Base-by-base conservation (phyloP, 2,888 invertebrate genomes). In the Cistogaster globosa region DNA sequence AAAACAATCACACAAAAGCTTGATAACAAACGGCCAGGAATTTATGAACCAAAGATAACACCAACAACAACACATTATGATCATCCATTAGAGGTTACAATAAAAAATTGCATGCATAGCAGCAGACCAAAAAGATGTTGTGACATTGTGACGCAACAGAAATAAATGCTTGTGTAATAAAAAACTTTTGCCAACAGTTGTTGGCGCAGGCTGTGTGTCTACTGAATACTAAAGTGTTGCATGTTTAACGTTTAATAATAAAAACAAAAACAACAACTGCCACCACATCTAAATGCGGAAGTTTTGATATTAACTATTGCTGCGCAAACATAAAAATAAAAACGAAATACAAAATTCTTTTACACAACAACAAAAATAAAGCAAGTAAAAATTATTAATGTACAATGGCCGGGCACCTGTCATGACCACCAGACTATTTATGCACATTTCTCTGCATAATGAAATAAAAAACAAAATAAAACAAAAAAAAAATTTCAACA, bases 401-500 rank as follows among this genome's bases (percentile, higher is more conserved):
- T 48, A 80, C 42, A 72, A 78, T 68, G 69, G 69, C 65, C 81
- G 69, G 69, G 81, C 85, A 85, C 85, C 85, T 85, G 85, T 78
- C 85, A 85, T 85, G 85, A 82, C 85, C 78, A 69, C 85, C 81
- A 77, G 82, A 82, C 82, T 82, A 65, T 82, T 82, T 82, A 71
- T 74, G 79, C 45, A 79, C 6, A 32, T 69, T 84, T 62, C 65
- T 79, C 38, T 62, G 38, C 48, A 67, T 57, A 65, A 16, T 12
- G 76, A 48, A 53, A 42, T 12, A 42, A 42, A 32, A 42, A 42
- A 12, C 42, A 42, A 81, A 63, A 16, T 18, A 60, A 22, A 36
- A 45, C 18, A 32, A 5, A 32, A 26, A 2, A 26, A 26, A 48
- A 83, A n/a, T n/a, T n/a, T n/a, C n/a, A 77, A 72, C 26, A 48